Conservation (phyloP, 2,888 invertebrate species). For the Hermodice carunculata region DNA sequence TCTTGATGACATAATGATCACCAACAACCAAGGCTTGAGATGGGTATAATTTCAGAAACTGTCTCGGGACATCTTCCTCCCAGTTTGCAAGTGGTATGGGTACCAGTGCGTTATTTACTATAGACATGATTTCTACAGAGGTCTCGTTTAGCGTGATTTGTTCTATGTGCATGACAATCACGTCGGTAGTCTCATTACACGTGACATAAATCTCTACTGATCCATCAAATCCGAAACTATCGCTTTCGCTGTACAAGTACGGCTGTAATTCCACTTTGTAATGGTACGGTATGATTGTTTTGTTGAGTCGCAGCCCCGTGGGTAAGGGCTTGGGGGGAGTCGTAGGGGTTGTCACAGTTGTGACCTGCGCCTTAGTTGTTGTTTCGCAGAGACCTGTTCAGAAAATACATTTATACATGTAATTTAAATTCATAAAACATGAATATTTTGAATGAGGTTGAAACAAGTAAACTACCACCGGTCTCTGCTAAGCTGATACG, state of each 20-base stretch:
- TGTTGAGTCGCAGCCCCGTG: constrained; percentile 10
- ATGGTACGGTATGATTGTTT: constrained; percentile 9
- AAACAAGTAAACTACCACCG: too few relatives aligned
- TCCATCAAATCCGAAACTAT: constrained; percentile 6
- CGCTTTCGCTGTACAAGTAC: not conserved
- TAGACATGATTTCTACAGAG: not conserved
- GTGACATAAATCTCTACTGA: constrained; percentile 7
- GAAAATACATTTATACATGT: too few relatives aligned
- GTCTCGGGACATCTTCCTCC: constrained; percentile 10
- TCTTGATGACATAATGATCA: not conserved
- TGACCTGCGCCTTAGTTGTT: too few relatives aligned
- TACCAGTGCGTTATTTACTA: too few relatives aligned
- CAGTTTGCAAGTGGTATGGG: not conserved
- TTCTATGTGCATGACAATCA: not conserved
- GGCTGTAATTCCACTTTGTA: constrained; percentile 11
- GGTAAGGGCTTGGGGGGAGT: not conserved
- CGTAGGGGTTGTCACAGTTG: not conserved
- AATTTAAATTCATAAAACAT: too few relatives aligned
- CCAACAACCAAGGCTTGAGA: not conserved
- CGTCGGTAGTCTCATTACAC: constrained; percentile 5
- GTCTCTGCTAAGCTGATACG: too few relatives aligned
- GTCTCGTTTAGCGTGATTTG: not conserved
- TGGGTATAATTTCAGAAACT: constrained; percentile 5
- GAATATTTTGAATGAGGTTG: too few relatives aligned
- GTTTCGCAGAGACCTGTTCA: too few relatives aligned